Conservation (phyloP, 2,113 vertebrate species). For the Leucoraja erinaceus region DNA sequence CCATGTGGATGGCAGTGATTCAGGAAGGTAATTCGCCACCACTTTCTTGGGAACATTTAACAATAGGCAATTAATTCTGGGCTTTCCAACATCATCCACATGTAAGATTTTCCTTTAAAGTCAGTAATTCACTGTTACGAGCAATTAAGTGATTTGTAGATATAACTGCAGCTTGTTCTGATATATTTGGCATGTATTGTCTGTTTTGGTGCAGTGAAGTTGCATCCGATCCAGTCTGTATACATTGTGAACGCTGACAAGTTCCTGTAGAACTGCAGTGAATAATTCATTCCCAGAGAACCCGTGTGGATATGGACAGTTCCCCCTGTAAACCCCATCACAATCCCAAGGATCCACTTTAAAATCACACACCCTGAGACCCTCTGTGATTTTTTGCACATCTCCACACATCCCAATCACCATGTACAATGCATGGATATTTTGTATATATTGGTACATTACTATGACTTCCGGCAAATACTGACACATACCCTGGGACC, state of each 20-base stretch:
- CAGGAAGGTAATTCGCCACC: no score
- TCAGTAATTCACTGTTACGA: background rate
- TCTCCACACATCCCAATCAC: no score
- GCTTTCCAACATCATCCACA: no score
- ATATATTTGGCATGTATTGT: no score
- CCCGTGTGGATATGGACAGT: background rate
- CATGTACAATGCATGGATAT: no score
- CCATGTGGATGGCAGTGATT: no score
- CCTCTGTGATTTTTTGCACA: no score
- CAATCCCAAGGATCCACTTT: background rate
- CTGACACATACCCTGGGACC: background rate
- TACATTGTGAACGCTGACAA: background rate
- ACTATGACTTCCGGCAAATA: background rate
- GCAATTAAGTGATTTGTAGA: background rate
- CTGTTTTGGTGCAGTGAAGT: background rate
- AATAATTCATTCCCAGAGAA: background rate
- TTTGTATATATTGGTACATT: background rate
- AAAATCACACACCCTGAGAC: no score
- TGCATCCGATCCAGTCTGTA: background rate
- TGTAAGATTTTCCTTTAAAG: no score
- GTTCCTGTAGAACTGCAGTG: background rate
- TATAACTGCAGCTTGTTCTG: background rate
- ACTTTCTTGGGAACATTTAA: no score
- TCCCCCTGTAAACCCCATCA: background rate
- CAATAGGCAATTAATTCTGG: no score